Evolutionary conservation across 2,888 invertebrate species (phyloP).

Genomic region (Drosophila eohydei): DNA sequence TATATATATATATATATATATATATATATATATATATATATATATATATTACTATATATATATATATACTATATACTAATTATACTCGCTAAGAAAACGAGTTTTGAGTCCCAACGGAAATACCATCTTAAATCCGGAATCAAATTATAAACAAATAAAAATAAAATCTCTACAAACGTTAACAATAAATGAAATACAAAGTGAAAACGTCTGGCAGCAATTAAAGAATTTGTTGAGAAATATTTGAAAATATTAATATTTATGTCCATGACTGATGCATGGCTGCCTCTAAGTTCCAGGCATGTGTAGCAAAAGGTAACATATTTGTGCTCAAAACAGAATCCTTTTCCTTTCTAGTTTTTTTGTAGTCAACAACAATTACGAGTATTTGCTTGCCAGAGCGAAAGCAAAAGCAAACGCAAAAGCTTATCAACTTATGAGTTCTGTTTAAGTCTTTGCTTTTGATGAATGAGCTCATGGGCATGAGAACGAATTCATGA

Average conservation of each 20-base stretch:
- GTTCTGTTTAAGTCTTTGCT: conserved; percentile 27
- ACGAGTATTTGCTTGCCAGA: conserved; percentile 9
- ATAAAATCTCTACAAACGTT: background rate
- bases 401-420: background rate
- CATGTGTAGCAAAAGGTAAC: background rate
- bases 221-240: background rate
- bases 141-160: conserved; percentile 4
- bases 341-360: background rate
- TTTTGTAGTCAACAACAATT: conserved; percentile 20
- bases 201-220: background rate
- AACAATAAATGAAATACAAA: background rate
- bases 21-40: no score
- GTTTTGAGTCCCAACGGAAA: background rate
- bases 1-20: no score
- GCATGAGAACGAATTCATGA: conserved; percentile 60
- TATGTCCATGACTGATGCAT: background rate
- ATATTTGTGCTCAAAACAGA: background rate
- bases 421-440: conserved; percentile 9
- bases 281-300: background rate
- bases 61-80: no score
- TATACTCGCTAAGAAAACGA: background rate
- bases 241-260: background rate
- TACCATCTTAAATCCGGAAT: background rate
- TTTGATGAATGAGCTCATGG: conserved; percentile 62
- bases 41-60: no score